These are phyloP conservation scores for Toxostoma redivivum DNA, from an alignment of 2,113 vertebrate species.

Conservation along the genomic window DNA sequence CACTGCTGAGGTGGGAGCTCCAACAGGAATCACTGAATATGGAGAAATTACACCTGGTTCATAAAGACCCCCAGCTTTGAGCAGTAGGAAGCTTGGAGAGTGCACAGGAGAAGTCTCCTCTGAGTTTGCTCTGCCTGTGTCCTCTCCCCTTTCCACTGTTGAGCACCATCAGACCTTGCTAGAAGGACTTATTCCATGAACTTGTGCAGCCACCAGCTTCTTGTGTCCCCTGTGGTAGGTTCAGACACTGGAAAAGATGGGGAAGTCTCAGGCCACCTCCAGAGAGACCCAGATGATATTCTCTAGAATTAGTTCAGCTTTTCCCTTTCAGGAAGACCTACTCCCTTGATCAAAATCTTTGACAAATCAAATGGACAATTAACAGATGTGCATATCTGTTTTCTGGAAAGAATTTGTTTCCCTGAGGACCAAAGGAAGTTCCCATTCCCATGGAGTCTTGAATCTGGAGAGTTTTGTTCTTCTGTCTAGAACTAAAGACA, in stretches of 20 bases:
- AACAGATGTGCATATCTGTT: not conserved
- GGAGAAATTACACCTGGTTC: not conserved
- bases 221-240: fast-evolving
- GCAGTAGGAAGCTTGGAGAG: not conserved
- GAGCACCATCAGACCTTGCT: not conserved
- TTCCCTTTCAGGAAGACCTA: not conserved
- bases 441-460: not conserved
- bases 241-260: not conserved
- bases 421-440: not conserved
- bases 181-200: not conserved
- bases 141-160: not conserved
- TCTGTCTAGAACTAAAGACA: not conserved
- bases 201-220: not conserved
- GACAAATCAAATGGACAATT: not conserved
- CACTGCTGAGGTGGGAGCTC: not conserved
- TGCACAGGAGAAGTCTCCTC: not conserved
- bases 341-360: not conserved
- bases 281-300: not conserved
- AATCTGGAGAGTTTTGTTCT: not conserved
- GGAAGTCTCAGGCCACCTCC: not conserved
- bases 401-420: not conserved
- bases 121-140: not conserved
- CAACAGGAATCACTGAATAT: not conserved
- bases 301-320: not conserved
- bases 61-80: not conserved